Evolutionary conservation across 2,113 vertebrate species (phyloP), one percentile per base, ranked within the genome.

Genomic region (Poeciliopsis retropinna): DNA sequence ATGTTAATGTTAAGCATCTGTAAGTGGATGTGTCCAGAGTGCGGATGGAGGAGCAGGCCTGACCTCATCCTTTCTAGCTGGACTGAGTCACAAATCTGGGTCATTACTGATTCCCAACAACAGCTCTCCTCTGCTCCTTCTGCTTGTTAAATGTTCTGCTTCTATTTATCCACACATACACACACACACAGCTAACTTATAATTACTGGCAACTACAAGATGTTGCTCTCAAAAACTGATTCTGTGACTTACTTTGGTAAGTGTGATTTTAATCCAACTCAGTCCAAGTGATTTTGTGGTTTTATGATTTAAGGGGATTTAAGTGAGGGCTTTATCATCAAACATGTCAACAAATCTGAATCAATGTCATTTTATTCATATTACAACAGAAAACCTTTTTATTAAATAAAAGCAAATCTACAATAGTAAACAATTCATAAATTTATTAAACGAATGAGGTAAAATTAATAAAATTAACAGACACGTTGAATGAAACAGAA

Each of bases 21-120:
- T 76, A 77, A 81, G 15, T 0, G 79, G 80, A 86, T 72, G 10
- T 81, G 61, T 60, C 77, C 70, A 61, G 11, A 47, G 61, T 75
- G 79, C 72, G 37, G 72, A 65, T 61, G 44, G 66, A 39, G 6
- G 54, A 28, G 41, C 68, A 10, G 47, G 67, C 71, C 76, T 68
- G 64, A 77, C 72, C 75, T 88, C 85, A 89, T 90, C 85, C 76
- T 78, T 28, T 51, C 47, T 62, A 81, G 72, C 51, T 80, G 81
- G 80, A 88, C 79, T 85, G 81, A 86, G 73, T 86, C 78, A 69
- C 68, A 89, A 88, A 90, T 86, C 79, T 75, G 84, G 86, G 86
- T 85, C 86, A 79, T 85, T 76, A 79, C 39, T 73, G 78, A 79
- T 81, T 84, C 74, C 82, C 74, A 86, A 79, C 84, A 86, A 67